phyloP scores from a whole-genome alignment of 2,888 invertebrate genomes.

The Pseudolycoriella hygida region DNA sequence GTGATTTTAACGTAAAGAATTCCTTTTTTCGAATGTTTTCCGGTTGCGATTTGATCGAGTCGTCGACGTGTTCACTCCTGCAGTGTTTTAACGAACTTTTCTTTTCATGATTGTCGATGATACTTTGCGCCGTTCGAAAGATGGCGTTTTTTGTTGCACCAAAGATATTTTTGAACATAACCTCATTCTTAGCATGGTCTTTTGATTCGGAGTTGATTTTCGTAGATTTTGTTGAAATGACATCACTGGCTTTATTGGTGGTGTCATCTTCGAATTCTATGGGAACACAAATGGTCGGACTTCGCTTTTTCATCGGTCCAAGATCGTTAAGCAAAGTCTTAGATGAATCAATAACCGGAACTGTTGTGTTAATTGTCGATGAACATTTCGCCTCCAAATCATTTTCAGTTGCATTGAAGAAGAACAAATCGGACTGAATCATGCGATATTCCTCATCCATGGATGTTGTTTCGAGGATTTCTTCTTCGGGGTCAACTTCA shows the following conservation, averaged over 20 bases:
- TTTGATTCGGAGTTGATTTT: constrained; percentile 14
- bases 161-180: constrained; percentile 27
- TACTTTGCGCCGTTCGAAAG: constrained; percentile 30
- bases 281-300: constrained; percentile 14
- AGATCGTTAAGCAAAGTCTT: constrained; percentile 8
- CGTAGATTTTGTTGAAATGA: neutral
- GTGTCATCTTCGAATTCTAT: constrained; percentile 13
- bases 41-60: constrained; percentile 21
- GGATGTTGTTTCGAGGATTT: constrained; percentile 28
- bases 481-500: constrained; percentile 38
- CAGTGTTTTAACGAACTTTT: constrained; percentile 28
- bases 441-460: constrained; percentile 28
- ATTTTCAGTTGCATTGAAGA: constrained; percentile 25
- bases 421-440: constrained; percentile 25
- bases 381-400: constrained; percentile 11
- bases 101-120: constrained; percentile 30
- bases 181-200: constrained; percentile 20
- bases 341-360: too few relatives aligned
- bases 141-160: constrained; percentile 30
- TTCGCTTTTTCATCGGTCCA: constrained; percentile 1
- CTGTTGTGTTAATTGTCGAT: too few relatives aligned
- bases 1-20: constrained; percentile 23
- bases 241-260: neutral
- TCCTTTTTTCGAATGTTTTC: constrained; percentile 28
- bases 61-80: constrained; percentile 4